Base-by-base conservation (phyloP, 2,797 vertebrate species). In the Poeciliopsis gracilis region DNA sequence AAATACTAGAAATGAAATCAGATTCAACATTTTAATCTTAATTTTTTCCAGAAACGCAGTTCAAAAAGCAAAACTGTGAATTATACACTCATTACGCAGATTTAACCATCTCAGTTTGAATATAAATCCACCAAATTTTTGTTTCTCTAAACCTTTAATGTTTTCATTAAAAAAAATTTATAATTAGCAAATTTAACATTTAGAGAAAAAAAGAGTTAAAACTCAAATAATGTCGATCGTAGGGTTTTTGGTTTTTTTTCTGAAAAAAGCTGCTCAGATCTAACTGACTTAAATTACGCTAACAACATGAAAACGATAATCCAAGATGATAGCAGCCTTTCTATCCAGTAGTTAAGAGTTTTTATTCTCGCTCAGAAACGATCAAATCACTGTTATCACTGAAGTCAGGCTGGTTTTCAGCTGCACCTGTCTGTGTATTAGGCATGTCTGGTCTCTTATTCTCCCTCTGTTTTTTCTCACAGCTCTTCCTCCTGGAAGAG, bases 401-500 rank as follows among this genome's bases (percentile, higher is more conserved):
- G 20, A 51, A 51, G 43, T 45, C 9, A 7, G 47, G 25, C 33
- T 71, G 43, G 3, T 55, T 78, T 71, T 85, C 36, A 53, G 0
- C 45, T 81, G 20, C 28, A 30, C 46, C 25, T 63, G 47, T 23
- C 49, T 51, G 49, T 1, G 47, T 18, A 18, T 49, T 49, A 49
- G 47, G 47, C 47, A 49, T 83, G 81, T 76, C 76, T 69, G 77
- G 45, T 79, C 78, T 87, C 79, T 74, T 72, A 75, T 73, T 66
- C 28, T 51, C 49, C 77, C 59, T 20, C 1, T 46, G 2, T 59
- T 81, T 59, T 61, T 81, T 38, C 84, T 85, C 77, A 3, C 92
- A 99, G 98, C 95, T 99, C 1, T 99, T 99, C 89, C 94, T 99
- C 75, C 90, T 99, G 78, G 98, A 99, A 88, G 98, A 99, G 89